A percentile compares a stretch with the other conserved stretches of the same genome.
These are phyloP conservation scores for Acleris sparsana DNA, from an alignment of 2,888 invertebrate genomes.

Conservation along the genomic window DNA sequence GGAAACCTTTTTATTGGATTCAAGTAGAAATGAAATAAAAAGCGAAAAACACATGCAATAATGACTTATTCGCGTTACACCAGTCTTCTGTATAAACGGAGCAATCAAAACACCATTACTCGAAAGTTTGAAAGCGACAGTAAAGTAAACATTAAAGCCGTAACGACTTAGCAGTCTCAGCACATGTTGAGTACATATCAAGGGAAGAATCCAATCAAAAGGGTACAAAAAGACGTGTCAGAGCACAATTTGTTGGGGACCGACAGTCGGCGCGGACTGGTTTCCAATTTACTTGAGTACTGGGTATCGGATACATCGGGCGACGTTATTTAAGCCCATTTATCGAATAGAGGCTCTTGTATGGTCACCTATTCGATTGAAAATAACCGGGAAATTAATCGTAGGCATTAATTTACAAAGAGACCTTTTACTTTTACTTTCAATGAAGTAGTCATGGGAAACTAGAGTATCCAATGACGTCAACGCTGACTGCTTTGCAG, in stretches of 20 bases:
- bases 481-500: not conserved
- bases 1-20: too few relatives aligned
- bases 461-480: not conserved
- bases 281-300: constrained; percentile 31
- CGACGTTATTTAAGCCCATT: constrained; percentile 5
- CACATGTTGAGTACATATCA: constrained; percentile 27
- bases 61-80: constrained; percentile 16
- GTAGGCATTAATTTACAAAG: not conserved
- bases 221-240: constrained; percentile 17
- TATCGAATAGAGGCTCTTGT: not conserved
- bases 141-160: constrained; percentile 22
- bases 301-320: constrained; percentile 15
- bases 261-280: constrained; percentile 12
- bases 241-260: constrained; percentile 17
- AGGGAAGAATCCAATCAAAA: constrained; percentile 32
- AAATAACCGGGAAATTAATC: not conserved
- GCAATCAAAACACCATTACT: constrained; percentile 28
- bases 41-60: not conserved
- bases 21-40: not conserved
- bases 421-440: not conserved
- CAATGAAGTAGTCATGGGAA: not conserved
- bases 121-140: constrained; percentile 30
- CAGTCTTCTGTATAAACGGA: constrained; percentile 13
- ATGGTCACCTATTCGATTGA: not conserved
- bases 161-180: constrained; percentile 15